Evolutionary conservation across 1,140 invertebrate genomes (phyloP), one percentile per base, ranked within the genome.

Genomic region (Drosophila nigromelanica): DNA sequence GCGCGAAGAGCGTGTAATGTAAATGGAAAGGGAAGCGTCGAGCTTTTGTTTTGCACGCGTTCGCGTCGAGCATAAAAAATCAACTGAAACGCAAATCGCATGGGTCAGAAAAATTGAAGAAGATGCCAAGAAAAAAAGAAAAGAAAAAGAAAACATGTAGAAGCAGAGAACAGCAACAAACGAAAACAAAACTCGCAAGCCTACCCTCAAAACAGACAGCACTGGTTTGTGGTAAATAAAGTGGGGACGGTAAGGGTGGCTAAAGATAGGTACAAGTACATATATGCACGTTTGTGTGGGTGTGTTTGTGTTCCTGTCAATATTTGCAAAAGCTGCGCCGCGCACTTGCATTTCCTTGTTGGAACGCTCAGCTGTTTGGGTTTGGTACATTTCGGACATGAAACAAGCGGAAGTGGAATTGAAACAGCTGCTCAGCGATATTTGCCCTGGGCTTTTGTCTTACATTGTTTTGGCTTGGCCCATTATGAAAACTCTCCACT

Each of bases 81-180:
- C 67, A 83, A 89, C 83, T 89, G 82, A 87, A 87, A 82, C 58
- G 68, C 83, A 76, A 82, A 82, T 79, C 79, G 80, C 64, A 76
- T 64, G 76, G 76, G 56, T 63, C 87, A 76, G 59, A 89, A 67
- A 60, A 55, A 63, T 55, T 52, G 47, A 89, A 74, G 82, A 83
- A 89, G 76, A 83, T 67, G 75, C 73, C 48, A 69, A 77, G 76
- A 76, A 78, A 63, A 69, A 69, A 8, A 51, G 33, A 14, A 11
- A 30, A 11, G 18, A 30, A 15, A 8, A 40, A 37, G 30, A 30
- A 27, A n/a, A 18, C 15, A 37, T 18, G 54, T 42, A 62, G 55
- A 64, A 78, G 45, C 45, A 21, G 39, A 60, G 47, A 30, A 59
- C 61, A 54, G 3, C 21, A 58, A 67, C 47, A 55, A 42, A 61